Base-by-base conservation (phyloP, 1,140 invertebrate species). In the Nomia melanderi region DNA sequence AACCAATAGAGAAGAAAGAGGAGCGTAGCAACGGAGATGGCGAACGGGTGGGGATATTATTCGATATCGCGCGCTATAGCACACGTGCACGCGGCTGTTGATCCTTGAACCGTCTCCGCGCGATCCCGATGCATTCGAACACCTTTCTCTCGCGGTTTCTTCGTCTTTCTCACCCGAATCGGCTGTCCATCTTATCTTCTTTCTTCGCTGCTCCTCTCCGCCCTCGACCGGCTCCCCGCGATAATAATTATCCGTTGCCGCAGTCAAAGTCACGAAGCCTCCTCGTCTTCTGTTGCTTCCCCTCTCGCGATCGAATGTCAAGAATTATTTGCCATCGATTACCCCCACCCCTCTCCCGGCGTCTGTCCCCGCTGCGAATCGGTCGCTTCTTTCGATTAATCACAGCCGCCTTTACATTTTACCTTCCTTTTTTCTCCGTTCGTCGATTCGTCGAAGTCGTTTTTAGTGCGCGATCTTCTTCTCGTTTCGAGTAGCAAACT, bases 51-150 rank as follows among this genome's bases (percentile, higher is more conserved):
- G 47, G 77, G 69, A 64, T 5, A 14, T 44, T 17, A 5, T 47
- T 69, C 60, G 62, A 79, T 50, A 65, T 73, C 73, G 67, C 50
- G 66, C 67, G 67, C 64, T n/a, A 6, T 33, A 29, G 20, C 4
- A 17, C 39, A 23, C 47, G 7, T 23, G 56, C 23, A 25, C 54
- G 29, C 33, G 59, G 41, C 72, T 65, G 72, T 83, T 54, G 84
- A 85, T 86, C 84, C 85, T 86, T 84, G 85, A 86, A 86, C 81
- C 85, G 62, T 71, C 82, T 81, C 63, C 78, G 70, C 64, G 11
- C 50, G 36, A 39, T 81, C 83, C 81, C n/a, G 50, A 79, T 69
- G 71, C 73, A 70, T 54, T 78, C 70, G 67, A 64, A 81, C 79
- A 80, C 85, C 81, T 86, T 86, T 86, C 84, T 83, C 81, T 59